phyloP scores from a whole-genome alignment of 2,888 invertebrate species.

The Odontocerum albicorne region DNA sequence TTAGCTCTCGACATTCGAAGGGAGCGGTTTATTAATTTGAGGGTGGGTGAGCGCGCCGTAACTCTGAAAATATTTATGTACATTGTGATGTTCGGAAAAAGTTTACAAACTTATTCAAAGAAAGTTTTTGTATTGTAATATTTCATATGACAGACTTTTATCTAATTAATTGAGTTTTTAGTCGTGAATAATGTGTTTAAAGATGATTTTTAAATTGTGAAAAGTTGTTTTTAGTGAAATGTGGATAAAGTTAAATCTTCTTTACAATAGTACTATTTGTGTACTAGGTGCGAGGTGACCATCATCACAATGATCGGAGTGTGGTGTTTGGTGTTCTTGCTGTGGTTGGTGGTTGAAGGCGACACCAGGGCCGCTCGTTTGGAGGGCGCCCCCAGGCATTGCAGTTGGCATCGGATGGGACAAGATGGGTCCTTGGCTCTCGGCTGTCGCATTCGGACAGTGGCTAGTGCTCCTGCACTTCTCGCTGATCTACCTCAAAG shows the following conservation, averaged over 20 bases:
- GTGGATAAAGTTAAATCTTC: slow-evolving; percentile 12
- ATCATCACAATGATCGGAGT: slow-evolving; percentile 1
- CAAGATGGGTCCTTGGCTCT: slow-evolving; percentile 54
- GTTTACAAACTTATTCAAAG: slow-evolving; percentile 14
- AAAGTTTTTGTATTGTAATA: no score
- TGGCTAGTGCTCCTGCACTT: slow-evolving; percentile 67
- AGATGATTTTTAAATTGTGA: slow-evolving; percentile 1
- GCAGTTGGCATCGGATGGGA: slow-evolving; percentile 69
- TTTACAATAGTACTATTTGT: not conserved
- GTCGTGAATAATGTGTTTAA: not conserved
- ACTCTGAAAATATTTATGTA: slow-evolving; percentile 2
- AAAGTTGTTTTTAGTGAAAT: slow-evolving; percentile 23
- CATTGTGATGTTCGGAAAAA: slow-evolving; percentile 15
- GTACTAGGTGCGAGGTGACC: slow-evolving; percentile 5
- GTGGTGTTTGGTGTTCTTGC: slow-evolving; percentile 10
- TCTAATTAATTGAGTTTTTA: no score
- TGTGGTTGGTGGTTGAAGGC: slow-evolving; percentile 1
- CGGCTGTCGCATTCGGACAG: slow-evolving; percentile 66
- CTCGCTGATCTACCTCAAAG: slow-evolving; percentile 63
- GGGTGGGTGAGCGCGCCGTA: not conserved
- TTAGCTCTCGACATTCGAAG: slow-evolving; percentile 28
- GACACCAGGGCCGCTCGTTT: slow-evolving; percentile 12
- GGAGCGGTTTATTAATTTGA: slow-evolving; percentile 19
- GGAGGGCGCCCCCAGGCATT: slow-evolving; percentile 70
- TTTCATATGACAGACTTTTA: no score